phyloP scores from a whole-genome alignment of 1,140 invertebrate genomes.

The Drosophila repleta region DNA sequence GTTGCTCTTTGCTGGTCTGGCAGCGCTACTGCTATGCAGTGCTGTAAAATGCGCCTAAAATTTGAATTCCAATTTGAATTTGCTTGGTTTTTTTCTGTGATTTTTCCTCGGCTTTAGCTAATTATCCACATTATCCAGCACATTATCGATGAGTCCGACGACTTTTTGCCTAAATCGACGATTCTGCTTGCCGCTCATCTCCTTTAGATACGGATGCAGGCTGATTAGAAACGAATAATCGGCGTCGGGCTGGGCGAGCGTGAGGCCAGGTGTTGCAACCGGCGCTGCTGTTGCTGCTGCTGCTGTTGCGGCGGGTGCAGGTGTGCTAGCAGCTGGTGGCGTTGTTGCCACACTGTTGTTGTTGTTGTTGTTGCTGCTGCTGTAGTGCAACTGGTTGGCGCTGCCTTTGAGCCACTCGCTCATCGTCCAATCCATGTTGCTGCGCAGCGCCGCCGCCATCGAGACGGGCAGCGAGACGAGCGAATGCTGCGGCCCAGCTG shows the following conservation, averaged over 20 bases:
- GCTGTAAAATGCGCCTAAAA: no score
- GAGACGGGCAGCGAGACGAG: constrained; percentile 54
- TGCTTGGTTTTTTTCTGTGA: neutral
- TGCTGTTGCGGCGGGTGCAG: constrained; percentile 5
- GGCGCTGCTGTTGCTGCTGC: neutral
- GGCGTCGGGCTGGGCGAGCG: constrained; percentile 59
- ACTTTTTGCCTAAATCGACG: constrained; percentile 78
- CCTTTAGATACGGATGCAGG: constrained; percentile 76
- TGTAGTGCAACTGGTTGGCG: constrained; percentile 20
- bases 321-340: constrained; percentile 14
- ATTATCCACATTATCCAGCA: constrained; percentile 72
- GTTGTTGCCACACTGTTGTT: constrained; percentile 25
- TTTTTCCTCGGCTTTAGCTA: neutral
- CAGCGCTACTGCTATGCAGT: no score
- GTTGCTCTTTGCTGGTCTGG: no score
- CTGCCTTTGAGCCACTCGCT: constrained; percentile 59
- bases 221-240: constrained; percentile 79
- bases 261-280: neutral
- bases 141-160: constrained; percentile 70
- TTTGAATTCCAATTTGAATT: no score
- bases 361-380: constrained; percentile 12
- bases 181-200: constrained; percentile 80
- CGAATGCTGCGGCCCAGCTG: constrained; percentile 48
- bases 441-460: constrained; percentile 57
- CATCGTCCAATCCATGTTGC: constrained; percentile 60